Conservation (phyloP, 2,113 vertebrate species). For the Ceyx cyanopectus region DNA sequence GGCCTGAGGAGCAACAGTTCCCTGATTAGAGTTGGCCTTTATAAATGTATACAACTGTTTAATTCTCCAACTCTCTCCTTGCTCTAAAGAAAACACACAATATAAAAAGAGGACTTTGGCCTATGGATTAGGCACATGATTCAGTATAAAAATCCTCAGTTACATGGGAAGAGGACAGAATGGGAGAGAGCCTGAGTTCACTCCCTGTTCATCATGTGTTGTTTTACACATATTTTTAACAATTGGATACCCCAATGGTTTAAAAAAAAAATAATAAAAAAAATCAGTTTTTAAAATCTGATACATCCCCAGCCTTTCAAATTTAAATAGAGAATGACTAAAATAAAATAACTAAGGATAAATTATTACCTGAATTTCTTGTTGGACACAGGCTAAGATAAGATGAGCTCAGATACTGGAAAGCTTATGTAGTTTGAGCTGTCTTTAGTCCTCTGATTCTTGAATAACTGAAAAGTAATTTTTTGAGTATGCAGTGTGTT, state of each 20-base stretch:
- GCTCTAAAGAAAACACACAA: neutral
- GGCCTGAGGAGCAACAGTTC: neutral
- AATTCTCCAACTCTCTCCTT: neutral
- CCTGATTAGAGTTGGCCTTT: neutral
- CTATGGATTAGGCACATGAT: neutral
- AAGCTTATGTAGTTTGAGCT: neutral
- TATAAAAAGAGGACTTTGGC: neutral
- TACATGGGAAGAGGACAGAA: neutral
- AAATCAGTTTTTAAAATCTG: neutral
- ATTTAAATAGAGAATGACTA: neutral
- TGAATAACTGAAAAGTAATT: neutral
- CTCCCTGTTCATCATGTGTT: neutral
- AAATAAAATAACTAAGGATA: neutral
- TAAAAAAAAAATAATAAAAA: neutral
- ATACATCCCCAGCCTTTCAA: neutral
- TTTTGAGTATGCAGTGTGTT: neutral
- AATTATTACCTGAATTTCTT: neutral
- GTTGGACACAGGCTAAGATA: accelerated
- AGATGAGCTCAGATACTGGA: neutral
- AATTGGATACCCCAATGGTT: accelerated
- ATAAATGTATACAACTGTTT: neutral
- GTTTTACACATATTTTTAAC: neutral
- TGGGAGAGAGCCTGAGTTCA: neutral
- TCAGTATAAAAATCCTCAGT: neutral
- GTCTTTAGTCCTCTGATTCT: neutral